Evolutionary conservation across 1,140 invertebrate species (phyloP), one percentile per base, ranked within the genome.

Genomic region (Ceratosolen fusciceps): DNA sequence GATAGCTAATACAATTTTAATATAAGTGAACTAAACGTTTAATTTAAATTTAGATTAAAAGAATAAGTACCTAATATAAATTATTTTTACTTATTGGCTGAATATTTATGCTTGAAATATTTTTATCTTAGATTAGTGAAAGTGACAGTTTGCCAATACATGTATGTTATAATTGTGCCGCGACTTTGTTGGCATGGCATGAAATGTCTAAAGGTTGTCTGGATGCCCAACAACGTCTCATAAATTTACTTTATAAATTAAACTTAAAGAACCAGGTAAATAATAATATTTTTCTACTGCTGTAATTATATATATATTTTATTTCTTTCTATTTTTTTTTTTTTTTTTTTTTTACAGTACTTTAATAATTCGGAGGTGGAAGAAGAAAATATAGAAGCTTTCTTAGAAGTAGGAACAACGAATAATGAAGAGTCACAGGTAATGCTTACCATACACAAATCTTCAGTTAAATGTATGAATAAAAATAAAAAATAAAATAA

Each of bases 151-250:
- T 94, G 77, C 93, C 93, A 1, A 83, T 90, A 9, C 91, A 92
- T 79, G 86, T 94, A 58, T 95, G 94, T 89, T 92, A 91, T 82
- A 91, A 92, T 73, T 95, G 94, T 85, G 91, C 92, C 0, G 92
- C 90, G 62, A 92, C 92, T 0, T 82, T 95, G 26, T 83, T 94
- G 49, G 91, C 92, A 0, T 94, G 93, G 92, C 91, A 93, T 84
- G 91, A 93, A 77, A 88, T 94, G 49, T 88, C 91, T 26, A 84
- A 91, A 77, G 90, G 90, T 79, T 93, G 92, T 85, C 56, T 91
- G 26, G 90, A 91, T 74, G 92, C 93, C 7, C 92, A 94, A 80
- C 85, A 85, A 29, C 90, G 89, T 74, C 85, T 94, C 26, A 21
- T 88, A 16, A 82, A 85, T 39, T 83, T 90, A 67, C 86, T 89